A percentile compares a stretch with the other conserved stretches of the same genome.
phyloP scores from a whole-genome alignment of 2,113 vertebrate species.

The Elephas maximus region DNA sequence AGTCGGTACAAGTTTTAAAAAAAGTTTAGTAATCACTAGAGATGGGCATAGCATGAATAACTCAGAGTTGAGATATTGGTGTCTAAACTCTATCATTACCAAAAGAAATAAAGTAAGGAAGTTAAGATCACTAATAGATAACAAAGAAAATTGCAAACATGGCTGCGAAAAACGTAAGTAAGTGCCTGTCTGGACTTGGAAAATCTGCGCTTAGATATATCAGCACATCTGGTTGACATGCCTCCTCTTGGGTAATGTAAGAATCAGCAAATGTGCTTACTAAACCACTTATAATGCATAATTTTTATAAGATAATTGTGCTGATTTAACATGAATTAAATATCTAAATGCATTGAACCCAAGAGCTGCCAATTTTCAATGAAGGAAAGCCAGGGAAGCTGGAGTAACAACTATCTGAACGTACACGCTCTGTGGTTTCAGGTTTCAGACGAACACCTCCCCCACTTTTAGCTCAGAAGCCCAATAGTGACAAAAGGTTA shows the following conservation, averaged over 20 bases:
- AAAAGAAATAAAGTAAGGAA: constrained; percentile 14
- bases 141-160: constrained; percentile 33
- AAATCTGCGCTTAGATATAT: constrained; percentile 49
- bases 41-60: background rate
- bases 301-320: constrained; percentile 72
- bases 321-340: constrained; percentile 51
- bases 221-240: constrained; percentile 35
- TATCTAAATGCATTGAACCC: constrained; percentile 50
- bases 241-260: constrained; percentile 25
- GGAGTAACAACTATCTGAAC: constrained; percentile 11
- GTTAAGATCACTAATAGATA: constrained; percentile 40
- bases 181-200: constrained; percentile 16
- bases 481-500: background rate
- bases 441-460: background rate
- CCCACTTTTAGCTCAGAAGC: background rate
- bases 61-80: constrained; percentile 31
- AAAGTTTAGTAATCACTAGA: constrained; percentile 64
- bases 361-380: constrained; percentile 42
- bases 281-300: constrained; percentile 57
- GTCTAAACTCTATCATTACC: constrained; percentile 53
- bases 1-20: constrained; percentile 53
- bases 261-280: constrained; percentile 62
- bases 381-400: background rate
- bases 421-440: background rate
- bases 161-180: constrained; percentile 49